Evolutionary conservation across 2,797 vertebrate genomes (phyloP).

Genomic region (Aselliscus stoliczkanus): DNA sequence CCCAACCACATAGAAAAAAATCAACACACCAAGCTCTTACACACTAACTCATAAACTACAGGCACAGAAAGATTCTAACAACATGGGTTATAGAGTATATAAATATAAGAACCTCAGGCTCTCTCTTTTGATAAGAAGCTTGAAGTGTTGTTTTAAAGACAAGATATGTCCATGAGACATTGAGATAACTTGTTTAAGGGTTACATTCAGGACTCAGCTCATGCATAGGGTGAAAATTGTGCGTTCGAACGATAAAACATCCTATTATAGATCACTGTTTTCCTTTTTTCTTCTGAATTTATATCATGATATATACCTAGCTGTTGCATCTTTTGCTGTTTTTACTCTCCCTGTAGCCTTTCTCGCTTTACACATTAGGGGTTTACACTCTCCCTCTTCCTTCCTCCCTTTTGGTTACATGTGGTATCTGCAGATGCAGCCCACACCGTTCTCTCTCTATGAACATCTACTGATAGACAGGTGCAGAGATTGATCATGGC

Average conservation of each 20-base stretch:
- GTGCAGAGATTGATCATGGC: slow-evolving; percentile 74
- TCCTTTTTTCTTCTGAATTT: neutral
- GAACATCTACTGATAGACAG: slow-evolving; percentile 69
- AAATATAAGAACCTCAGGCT: neutral
- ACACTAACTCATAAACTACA: neutral
- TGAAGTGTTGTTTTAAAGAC: neutral
- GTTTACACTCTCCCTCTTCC: neutral
- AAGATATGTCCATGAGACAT: neutral
- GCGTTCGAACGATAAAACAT: neutral
- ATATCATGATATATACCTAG: neutral
- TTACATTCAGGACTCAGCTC: neutral
- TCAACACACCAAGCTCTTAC: neutral
- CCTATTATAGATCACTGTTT: neutral
- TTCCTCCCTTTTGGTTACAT: neutral
- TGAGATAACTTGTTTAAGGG: neutral
- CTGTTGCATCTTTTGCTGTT: neutral
- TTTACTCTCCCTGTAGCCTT: neutral
- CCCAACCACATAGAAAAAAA: neutral
- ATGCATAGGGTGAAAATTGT: neutral
- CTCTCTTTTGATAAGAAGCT: neutral
- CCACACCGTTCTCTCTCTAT: slow-evolving; percentile 36
- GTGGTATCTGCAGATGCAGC: slow-evolving; percentile 64
- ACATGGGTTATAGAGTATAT: neutral
- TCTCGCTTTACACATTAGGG: neutral
- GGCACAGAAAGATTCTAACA: neutral